These are phyloP conservation scores for Hymenochirus boettgeri DNA, from an alignment of 2,113 vertebrate species.

Conservation along the genomic window DNA sequence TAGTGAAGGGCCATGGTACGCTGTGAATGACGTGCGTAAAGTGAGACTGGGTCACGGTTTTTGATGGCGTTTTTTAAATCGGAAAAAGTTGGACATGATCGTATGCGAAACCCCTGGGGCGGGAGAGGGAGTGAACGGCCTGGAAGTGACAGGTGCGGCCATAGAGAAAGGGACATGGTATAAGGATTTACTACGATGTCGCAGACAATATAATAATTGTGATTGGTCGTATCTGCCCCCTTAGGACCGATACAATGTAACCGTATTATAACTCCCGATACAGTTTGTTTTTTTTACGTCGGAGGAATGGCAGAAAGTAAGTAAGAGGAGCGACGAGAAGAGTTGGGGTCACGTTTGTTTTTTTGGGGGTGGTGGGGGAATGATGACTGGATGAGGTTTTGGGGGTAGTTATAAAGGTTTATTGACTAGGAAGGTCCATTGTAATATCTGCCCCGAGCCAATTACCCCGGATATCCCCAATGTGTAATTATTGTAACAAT, in stretches of 20 bases:
- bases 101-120: conserved; percentile 93
- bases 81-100: conserved; percentile 92
- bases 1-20: conserved; percentile 97
- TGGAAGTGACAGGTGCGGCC: conserved; percentile 86
- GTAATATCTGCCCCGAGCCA: too few species aligned
- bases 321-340: conserved; percentile 83
- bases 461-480: too few species aligned
- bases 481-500: too few species aligned
- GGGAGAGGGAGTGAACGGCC: conserved; percentile 87
- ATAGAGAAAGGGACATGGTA: too few species aligned
- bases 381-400: conserved; percentile 92
- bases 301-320: conserved; percentile 90
- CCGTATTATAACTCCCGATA: too few species aligned
- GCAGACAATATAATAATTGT: too few species aligned
- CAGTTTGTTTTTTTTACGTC: conserved; percentile 70
- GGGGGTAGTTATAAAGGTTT: too few species aligned
- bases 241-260: too few species aligned
- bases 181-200: too few species aligned
- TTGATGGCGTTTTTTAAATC: conserved; percentile 87
- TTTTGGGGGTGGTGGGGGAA: too few species aligned
- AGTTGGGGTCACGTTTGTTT: conserved; percentile 87
- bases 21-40: conserved; percentile 79
- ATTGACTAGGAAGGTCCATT: too few species aligned
- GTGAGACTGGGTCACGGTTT: conserved; percentile 83
- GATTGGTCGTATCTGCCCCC: too few species aligned